phyloP scores from a whole-genome alignment of 2,888 invertebrate species.

The Drosophila glabriapex region DNA sequence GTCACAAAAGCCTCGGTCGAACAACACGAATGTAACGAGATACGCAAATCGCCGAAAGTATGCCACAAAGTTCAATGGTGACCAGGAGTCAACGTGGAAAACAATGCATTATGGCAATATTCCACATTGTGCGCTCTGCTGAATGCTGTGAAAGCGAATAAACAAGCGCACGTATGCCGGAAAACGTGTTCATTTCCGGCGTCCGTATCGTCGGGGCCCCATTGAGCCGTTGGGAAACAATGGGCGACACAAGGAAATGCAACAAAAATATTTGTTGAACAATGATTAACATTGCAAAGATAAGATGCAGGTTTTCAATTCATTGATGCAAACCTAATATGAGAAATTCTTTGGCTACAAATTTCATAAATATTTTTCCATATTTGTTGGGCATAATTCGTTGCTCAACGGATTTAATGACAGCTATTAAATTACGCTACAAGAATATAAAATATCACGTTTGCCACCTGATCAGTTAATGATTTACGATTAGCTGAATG shows the following conservation, averaged over 20 bases:
- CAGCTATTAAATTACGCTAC: neutral
- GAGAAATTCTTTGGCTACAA: neutral
- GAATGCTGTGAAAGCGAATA: conserved; percentile 13
- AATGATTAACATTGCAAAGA: neutral
- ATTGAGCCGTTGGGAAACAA: neutral
- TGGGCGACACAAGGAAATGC: neutral
- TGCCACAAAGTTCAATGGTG: conserved; percentile 34
- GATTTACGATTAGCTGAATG: neutral
- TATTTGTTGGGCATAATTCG: neutral
- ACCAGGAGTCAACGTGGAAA: conserved; percentile 31
- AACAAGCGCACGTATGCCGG: conserved; percentile 65
- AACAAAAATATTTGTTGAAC: neutral
- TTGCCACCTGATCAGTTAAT: neutral
- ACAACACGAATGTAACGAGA: conserved; percentile 3
- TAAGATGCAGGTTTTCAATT: neutral
- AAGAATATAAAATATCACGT: neutral
- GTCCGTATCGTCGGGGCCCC: conserved; percentile 71
- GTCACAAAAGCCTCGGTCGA: neutral
- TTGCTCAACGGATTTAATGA: neutral
- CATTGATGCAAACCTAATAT: neutral
- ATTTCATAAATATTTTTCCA: neutral
- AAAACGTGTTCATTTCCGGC: conserved; percentile 83
- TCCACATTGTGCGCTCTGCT: neutral
- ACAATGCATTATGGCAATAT: conserved; percentile 59
- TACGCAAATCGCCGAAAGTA: conserved; percentile 30